These are phyloP conservation scores for Drosophila yooni DNA, from an alignment of 2,888 invertebrate genomes.

Conservation along the genomic window DNA sequence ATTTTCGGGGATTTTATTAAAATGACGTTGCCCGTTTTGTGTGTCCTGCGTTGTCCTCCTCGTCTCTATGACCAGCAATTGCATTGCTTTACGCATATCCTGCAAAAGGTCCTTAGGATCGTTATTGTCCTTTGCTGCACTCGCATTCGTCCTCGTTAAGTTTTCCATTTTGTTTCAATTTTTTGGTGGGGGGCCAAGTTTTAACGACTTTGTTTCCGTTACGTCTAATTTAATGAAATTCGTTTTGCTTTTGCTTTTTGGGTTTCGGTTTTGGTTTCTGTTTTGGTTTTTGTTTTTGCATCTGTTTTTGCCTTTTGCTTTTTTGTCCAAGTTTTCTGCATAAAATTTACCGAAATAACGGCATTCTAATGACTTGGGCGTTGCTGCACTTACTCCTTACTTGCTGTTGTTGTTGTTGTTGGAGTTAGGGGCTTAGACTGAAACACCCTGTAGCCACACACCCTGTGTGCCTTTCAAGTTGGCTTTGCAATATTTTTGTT, in stretches of 20 bases:
- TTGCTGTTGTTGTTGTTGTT: neutral
- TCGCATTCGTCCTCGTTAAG: conserved; percentile 45
- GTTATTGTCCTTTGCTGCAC: conserved; percentile 61
- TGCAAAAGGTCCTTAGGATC: conserved; percentile 55
- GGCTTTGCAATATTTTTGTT: conserved; percentile 54
- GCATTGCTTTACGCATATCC: conserved; percentile 62
- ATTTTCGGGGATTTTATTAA: conserved; percentile 73
- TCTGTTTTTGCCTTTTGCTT: conserved; percentile 32
- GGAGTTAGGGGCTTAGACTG: conserved; percentile 10
- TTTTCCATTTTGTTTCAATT: conserved; percentile 13
- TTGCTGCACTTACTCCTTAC: conserved; percentile 50
- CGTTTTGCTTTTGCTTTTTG: conserved; percentile 68
- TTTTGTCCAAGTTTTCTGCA: conserved; percentile 63
- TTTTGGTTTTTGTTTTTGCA: conserved; percentile 34
- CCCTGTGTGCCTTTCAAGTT: conserved; percentile 20
- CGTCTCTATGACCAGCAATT: conserved; percentile 43
- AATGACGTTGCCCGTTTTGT: conserved; percentile 55
- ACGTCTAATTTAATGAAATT: conserved; percentile 80
- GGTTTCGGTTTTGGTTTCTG: conserved; percentile 22
- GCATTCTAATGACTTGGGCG: conserved; percentile 80
- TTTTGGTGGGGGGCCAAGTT: conserved; percentile 66
- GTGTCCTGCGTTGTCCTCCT: conserved; percentile 27
- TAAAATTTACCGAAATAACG: conserved; percentile 66
- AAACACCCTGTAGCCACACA: conserved; percentile 15
- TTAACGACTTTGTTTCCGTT: conserved; percentile 81